Conservation (phyloP, 2,113 vertebrate species). For the Trogon surrucura region DNA sequence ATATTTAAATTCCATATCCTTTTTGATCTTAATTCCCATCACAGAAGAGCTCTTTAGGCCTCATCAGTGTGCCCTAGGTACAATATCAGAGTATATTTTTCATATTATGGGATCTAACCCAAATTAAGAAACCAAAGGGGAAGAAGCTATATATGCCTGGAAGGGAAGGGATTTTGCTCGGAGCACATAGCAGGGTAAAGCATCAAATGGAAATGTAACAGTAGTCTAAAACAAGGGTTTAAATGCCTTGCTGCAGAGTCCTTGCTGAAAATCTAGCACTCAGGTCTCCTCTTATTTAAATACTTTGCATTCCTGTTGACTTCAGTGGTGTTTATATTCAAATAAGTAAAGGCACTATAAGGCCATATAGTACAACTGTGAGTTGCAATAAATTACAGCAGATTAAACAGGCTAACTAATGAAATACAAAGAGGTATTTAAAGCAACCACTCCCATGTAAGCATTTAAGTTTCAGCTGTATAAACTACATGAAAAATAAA, state of each 20-base stretch:
- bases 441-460: slow-evolving; percentile 6
- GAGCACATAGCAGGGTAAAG: not conserved
- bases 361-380: not conserved
- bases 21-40: slow-evolving; percentile 72
- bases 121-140: slow-evolving; percentile 66
- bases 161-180: slow-evolving; percentile 18
- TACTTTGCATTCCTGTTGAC: slow-evolving; percentile 16
- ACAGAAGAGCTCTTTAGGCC: slow-evolving; percentile 57
- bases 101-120: slow-evolving; percentile 44
- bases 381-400: not conserved
- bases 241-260: not conserved
- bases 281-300: not conserved
- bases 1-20: slow-evolving; percentile 65
- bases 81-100: slow-evolving; percentile 54
- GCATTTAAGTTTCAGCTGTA: not conserved
- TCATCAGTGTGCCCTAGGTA: slow-evolving; percentile 60
- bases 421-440: slow-evolving; percentile 26
- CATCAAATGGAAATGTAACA: not conserved
- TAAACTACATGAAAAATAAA: slow-evolving; percentile 39
- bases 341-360: slow-evolving; percentile 26
- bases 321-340: slow-evolving; percentile 37
- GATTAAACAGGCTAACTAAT: slow-evolving; percentile 12
- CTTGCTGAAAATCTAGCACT: not conserved
- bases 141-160: slow-evolving; percentile 15
- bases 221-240: not conserved